Percentiles rank a stretch among this genome's conserved stretches.
These are phyloP conservation scores for Labeo catla DNA, from an alignment of 2,113 vertebrate species.

Conservation along the genomic window DNA sequence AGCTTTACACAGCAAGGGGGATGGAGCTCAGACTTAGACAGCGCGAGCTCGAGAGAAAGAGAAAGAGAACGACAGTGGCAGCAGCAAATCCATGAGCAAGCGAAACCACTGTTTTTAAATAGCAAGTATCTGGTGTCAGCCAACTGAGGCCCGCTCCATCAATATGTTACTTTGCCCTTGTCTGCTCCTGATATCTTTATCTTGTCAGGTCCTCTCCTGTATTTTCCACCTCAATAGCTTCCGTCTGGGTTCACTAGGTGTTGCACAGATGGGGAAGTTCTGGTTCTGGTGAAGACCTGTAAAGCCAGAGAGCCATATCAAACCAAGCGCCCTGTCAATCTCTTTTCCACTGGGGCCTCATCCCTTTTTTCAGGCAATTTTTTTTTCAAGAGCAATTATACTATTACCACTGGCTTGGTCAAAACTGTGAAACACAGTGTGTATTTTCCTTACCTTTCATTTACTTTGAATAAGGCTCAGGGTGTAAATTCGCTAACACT, in stretches of 20 bases:
- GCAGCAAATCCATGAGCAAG: slow-evolving; percentile 78
- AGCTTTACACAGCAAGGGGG: slow-evolving; percentile 40
- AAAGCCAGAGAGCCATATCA: slow-evolving; percentile 47
- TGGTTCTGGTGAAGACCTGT: slow-evolving; percentile 56
- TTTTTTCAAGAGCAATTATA: slow-evolving; percentile 70
- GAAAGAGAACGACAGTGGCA: slow-evolving; percentile 40
- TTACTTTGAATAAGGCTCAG: not conserved
- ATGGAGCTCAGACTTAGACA: slow-evolving; percentile 23
- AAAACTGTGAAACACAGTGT: slow-evolving; percentile 50
- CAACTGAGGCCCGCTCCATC: slow-evolving; percentile 73
- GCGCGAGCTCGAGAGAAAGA: slow-evolving; percentile 28
- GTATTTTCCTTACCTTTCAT: slow-evolving; percentile 20
- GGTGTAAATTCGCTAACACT: slow-evolving; percentile 9
- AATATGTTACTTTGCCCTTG: slow-evolving; percentile 80
- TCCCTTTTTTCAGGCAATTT: not conserved
- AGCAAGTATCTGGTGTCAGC: slow-evolving; percentile 79
- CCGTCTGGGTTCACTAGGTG: slow-evolving; percentile 65
- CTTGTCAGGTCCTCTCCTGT: slow-evolving; percentile 74
- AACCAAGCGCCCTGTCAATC: slow-evolving; percentile 66
- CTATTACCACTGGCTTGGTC: slow-evolving; percentile 64
- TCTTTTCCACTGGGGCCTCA: slow-evolving; percentile 67
- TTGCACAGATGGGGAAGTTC: slow-evolving; percentile 68
- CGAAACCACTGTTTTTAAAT: slow-evolving; percentile 81
- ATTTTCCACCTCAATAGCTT: slow-evolving; percentile 75
- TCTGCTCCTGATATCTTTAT: slow-evolving; percentile 79